These are phyloP conservation scores for Oeneis ivallda DNA, from an alignment of 2,888 invertebrate genomes.

Conservation along the genomic window DNA sequence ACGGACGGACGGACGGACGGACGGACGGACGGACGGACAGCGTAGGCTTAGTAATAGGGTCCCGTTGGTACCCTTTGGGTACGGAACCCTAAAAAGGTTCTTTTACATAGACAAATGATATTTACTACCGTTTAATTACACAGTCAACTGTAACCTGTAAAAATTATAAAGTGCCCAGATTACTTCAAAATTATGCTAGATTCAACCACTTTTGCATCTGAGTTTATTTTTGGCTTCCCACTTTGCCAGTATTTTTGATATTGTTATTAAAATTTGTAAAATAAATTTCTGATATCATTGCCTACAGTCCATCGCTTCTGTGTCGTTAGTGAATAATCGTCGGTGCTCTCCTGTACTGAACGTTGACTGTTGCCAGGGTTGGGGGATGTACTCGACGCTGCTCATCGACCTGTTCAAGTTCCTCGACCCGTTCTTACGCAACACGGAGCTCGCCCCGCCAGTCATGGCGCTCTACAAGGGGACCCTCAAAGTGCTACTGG, in stretches of 20 bases:
- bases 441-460: constrained; percentile 97
- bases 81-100: no score
- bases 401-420: constrained; percentile 98
- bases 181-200: constrained; percentile 19
- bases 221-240: no score
- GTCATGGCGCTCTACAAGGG: constrained; percentile 97
- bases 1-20: no score
- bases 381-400: constrained; percentile 98
- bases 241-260: no score
- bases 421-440: constrained; percentile 97
- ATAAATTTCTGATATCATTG: constrained; percentile 38
- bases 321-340: neutral
- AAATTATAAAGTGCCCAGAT: constrained; percentile 16
- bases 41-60: no score
- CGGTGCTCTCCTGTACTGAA: constrained; percentile 24
- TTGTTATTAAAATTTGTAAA: no score
- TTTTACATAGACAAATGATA: no score
- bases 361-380: constrained; percentile 81
- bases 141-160: no score
- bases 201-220: neutral
- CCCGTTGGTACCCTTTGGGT: no score
- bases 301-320: constrained; percentile 37
- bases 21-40: no score
- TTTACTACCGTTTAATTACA: no score
- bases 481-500: constrained; percentile 95